Percentiles rank a stretch among this genome's conserved stretches.
Conservation (phyloP, 2,797 vertebrate genomes). For the Poecilia velifera region DNA sequence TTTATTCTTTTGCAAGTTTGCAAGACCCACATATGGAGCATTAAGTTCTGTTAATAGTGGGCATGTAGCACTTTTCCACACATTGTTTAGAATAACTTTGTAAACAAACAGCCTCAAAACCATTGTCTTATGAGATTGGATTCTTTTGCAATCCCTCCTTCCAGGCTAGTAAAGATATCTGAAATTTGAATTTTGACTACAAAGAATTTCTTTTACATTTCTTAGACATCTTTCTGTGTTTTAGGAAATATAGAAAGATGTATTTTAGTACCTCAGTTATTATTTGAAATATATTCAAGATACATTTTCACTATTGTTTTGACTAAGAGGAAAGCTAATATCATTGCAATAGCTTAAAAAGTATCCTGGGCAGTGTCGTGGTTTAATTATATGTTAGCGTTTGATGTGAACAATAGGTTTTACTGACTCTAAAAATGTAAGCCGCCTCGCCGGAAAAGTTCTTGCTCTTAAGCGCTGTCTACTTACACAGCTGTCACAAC, state of each 20-base stretch:
- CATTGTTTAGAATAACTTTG: too few species aligned
- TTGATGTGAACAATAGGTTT: constrained; percentile 45
- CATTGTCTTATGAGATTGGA: too few species aligned
- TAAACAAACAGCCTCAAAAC: too few species aligned
- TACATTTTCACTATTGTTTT: not conserved
- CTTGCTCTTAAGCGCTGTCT: constrained; percentile 31
- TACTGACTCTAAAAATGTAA: constrained; percentile 21
- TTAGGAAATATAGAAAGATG: not conserved
- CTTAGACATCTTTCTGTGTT: not conserved
- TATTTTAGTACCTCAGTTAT: not conserved
- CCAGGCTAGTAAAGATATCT: not conserved
- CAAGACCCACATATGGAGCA: not conserved
- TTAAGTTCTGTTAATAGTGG: too few species aligned
- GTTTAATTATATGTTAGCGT: not conserved
- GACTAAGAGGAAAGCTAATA: not conserved
- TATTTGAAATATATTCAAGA: not conserved
- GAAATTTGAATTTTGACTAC: not conserved
- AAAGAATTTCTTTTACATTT: not conserved
- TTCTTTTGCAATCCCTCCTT: not conserved
- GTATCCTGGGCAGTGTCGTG: not conserved
- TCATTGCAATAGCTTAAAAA: not conserved
- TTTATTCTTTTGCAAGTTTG: not conserved
- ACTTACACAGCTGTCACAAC: constrained; percentile 42
- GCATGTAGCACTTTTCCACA: too few species aligned
- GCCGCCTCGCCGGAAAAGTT: constrained; percentile 4